A percentile compares a stretch with the other conserved stretches of the same genome.
Evolutionary conservation across 30 jellyfish, hydroid and myxozoan genomes (phyloP).

Genomic region (Nemopilema nomurai): DNA sequence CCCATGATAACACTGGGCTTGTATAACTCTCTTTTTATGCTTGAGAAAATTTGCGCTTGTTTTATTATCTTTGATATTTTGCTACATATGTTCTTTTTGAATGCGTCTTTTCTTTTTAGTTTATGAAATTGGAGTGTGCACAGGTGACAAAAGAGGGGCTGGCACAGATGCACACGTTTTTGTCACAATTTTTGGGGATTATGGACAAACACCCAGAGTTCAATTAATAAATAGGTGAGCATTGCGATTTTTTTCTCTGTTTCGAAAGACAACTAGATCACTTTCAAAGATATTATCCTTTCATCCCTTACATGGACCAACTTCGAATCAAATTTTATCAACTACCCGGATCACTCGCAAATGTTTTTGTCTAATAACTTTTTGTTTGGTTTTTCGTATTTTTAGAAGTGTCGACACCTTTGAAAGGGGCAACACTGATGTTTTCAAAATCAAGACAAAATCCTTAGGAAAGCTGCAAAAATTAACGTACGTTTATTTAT

Average conservation of each 20-base stretch:
- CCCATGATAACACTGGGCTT: too few species aligned
- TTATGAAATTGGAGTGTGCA: constrained; percentile 84
- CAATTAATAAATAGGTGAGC: constrained; percentile 89
- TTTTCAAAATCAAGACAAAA: constrained; percentile 79
- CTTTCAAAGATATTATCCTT: too few species aligned
- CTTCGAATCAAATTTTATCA: too few species aligned
- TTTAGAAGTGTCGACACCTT: constrained; percentile 84
- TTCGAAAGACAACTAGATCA: too few species aligned
- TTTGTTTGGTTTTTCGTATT: too few species aligned
- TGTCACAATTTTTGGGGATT: constrained; percentile 82
- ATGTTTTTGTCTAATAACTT: too few species aligned
- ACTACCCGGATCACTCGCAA: background rate
- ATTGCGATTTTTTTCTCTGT: background rate
- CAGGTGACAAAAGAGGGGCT: constrained; percentile 98
- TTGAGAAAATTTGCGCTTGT: too few species aligned
- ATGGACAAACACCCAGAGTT: constrained; percentile 90
- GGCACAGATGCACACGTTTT: constrained; percentile 99
- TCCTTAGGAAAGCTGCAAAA: constrained; percentile 80
- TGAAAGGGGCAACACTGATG: constrained; percentile 82
- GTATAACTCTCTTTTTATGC: too few species aligned
- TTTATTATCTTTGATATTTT: too few species aligned
- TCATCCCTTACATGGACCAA: too few species aligned
- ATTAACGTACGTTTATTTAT: constrained; percentile 52
- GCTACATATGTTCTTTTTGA: too few species aligned
- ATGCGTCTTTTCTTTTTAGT: constrained; percentile 28